Percentiles rank a stretch among this genome's conserved stretches.
Evolutionary conservation across 2,113 vertebrate species (phyloP).

Genomic region (Eulemur rufifrons): DNA sequence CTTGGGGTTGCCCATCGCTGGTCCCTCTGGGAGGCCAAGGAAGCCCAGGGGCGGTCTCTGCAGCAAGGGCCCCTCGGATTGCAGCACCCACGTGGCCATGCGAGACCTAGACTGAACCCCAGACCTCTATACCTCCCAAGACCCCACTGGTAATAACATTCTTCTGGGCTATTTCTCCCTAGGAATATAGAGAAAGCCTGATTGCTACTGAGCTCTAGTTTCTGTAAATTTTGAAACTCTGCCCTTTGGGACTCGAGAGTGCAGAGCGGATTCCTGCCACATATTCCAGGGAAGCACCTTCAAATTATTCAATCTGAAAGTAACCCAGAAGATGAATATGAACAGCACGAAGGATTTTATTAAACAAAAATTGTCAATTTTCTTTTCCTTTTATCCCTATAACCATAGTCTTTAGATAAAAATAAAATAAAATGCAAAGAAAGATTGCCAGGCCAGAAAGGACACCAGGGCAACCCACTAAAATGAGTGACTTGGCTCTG

Average conservation of each 20-base stretch:
- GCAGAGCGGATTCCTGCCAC: not conserved
- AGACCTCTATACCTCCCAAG: not conserved
- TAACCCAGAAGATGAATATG: not conserved
- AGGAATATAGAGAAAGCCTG: not conserved
- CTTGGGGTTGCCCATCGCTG: not conserved
- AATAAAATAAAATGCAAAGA: not conserved
- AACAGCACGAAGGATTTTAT: not conserved
- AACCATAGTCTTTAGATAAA: not conserved
- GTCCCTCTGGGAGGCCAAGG: too few species aligned
- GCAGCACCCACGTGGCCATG: not conserved
- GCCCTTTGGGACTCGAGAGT: not conserved
- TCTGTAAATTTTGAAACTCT: not conserved
- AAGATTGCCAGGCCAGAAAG: not conserved
- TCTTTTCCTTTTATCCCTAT: not conserved
- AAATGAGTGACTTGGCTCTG: not conserved
- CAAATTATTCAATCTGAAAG: not conserved
- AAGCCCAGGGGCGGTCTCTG: not conserved
- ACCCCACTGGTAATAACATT: not conserved
- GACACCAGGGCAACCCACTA: not conserved
- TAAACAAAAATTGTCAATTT: not conserved
- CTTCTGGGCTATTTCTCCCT: not conserved
- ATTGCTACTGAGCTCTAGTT: not conserved
- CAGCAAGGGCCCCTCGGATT: too few species aligned
- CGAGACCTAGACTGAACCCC: not conserved
- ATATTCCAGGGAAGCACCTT: not conserved